Base-by-base conservation (phyloP, 2,797 vertebrate genomes). In the Antrozous pallidus region DNA sequence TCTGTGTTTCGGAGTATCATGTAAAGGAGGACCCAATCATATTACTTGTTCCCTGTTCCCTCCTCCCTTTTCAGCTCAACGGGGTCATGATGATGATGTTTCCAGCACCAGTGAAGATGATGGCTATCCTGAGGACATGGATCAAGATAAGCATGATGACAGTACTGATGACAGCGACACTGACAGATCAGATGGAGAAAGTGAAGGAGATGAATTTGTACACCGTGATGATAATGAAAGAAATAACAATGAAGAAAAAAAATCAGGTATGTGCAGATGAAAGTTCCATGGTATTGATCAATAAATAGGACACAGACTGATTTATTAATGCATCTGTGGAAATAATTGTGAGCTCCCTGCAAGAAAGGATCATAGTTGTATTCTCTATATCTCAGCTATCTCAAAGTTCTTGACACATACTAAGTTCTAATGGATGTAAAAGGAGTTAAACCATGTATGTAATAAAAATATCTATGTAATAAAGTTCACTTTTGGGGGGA, bases 121-220 rank as follows among this genome's bases (percentile, higher is more conserved):
- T 8, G 98, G 98, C 63, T 98, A 98, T 83, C 98, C 98, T 79
- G 98, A 98, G 49, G 98, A 98, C 93, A 98, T 98, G 98, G 98
- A 98, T 96, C 98, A 98, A 12, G 98, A 98, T 28, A 99, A 99
- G 0, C 99, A 99, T 0, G 99, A 99, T 0, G 99, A 99, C 81
- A 99, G 99, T 14, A 99, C 99, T 14, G 99, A 99, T 3, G 99
- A 99, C 18, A 99, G 99, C 1, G 99, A 99, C 97, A 99, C 98
- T 0, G 99, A 99, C 11, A 98, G 99, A 24, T 98, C 98, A 4
- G 98, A 98, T 78, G 98, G 97, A 58, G 98, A 98, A 71, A 98
- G 98, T 1, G 98, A 98, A 12, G 98, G 97, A 0, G 98, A 98
- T 10, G 98, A 98, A n/a, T 98, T 98, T 42, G 70, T 97, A 75